Base-by-base conservation (phyloP, 2,888 invertebrate genomes). In the Orchesellides sinensis region DNA sequence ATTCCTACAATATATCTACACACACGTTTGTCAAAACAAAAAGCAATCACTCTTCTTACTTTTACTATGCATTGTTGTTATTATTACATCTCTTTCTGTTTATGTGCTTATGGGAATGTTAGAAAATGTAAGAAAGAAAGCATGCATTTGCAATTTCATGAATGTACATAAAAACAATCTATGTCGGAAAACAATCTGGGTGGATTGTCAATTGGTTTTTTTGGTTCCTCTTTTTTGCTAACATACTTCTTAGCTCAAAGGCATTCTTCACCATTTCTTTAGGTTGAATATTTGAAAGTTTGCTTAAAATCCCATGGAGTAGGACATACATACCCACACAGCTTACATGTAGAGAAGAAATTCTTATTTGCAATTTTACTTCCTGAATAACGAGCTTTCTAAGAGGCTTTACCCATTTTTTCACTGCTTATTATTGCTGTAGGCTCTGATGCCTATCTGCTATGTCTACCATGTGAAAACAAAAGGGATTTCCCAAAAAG, bases 291-390 rank as follows among this genome's bases (percentile, higher is more conserved):
- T 6, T 8, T 5, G 17, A 49, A 17, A n/a, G 17, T 10, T n/a
- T 10, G 17, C 5, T 4, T n/a, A 10, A 49, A n/a, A 49, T 14
- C 49, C 5, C 10, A 52, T 52, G 21, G 3, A 17, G 19, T 32
- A 4, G 8, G 29, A 61, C 61, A 19, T 59, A 54, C 14, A n/a
- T 61, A 14, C 29, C 8, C 29, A 29, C 61, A 27, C 25, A 35
- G 8, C 6, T 61, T n/a, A n/a, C n/a, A 2, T 17, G 32, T 19
- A 61, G 1, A 61, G 17, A n/a, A 61, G 32, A 61, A 61, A 61
- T 61, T 6, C 32, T 27, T 61, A 61, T 61, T 61, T 61, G 61
- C 61, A 61, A 61, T 61, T 61, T 61, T 61, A 27, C 61, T 61
- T 61, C 29, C 29, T n/a, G 35, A n/a, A 29, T 35, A 35, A 61